Conservation (phyloP, 1,140 invertebrate genomes). For the Dryas iulia region DNA sequence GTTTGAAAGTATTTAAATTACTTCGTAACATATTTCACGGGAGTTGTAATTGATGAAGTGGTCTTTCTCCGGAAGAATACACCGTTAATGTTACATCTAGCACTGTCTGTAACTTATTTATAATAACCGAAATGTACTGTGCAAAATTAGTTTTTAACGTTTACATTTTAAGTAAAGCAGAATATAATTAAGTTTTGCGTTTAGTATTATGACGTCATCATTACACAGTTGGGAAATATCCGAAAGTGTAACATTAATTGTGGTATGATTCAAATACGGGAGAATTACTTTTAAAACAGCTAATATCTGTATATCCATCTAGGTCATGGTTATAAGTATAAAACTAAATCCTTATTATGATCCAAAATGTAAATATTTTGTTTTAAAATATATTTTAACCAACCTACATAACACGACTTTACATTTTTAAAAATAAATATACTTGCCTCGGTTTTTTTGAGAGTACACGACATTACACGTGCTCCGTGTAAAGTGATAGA, state of each 20-base stretch:
- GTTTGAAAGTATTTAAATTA: slow-evolving; percentile 1
- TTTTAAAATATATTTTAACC: background rate
- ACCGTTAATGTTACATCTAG: background rate
- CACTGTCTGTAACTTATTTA: background rate
- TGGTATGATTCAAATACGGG: no score
- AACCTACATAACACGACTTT: background rate
- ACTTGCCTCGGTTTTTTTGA: slow-evolving; percentile 31
- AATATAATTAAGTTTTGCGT: background rate
- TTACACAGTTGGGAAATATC: no score
- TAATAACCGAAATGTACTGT: background rate
- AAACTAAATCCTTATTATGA: no score
- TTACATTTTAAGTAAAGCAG: background rate
- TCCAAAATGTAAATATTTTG: background rate
- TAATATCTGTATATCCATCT: no score
- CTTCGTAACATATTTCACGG: background rate
- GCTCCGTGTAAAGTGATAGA: slow-evolving; percentile 65
- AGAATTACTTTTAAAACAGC: no score
- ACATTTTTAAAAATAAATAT: slow-evolving; percentile 45
- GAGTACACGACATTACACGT: slow-evolving; percentile 66
- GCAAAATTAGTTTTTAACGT: background rate
- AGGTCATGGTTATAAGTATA: no score
- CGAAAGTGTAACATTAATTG: no score
- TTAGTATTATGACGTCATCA: background rate
- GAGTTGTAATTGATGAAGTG: background rate
- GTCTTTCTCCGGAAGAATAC: background rate